Evolutionary conservation across 2,888 invertebrate species (phyloP), one percentile per base, ranked within the genome.

Genomic region (Melanargia galathea): DNA sequence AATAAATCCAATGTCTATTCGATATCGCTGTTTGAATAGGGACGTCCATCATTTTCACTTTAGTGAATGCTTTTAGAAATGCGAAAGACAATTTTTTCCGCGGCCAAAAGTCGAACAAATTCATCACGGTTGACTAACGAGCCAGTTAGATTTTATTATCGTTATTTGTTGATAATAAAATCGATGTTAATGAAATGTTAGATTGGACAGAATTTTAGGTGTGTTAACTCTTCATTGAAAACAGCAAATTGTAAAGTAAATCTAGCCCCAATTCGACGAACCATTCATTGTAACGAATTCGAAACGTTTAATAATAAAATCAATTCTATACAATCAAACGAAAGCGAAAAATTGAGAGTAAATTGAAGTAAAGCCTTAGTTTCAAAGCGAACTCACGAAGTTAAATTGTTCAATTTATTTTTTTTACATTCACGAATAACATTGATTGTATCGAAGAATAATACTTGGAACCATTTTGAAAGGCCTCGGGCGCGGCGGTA

Each of bases 11-110:
- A 40, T 18, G 55, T 60, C 59, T 48, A 51, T 64, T 33, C 43
- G 62, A 64, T 60, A 66, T 62, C 51, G 33, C 48, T 16, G 24
- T 68, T 61, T 67, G 68, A 71, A 70, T 70, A 63, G 67, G 62
- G 66, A 59, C 65, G 70, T 73, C 71, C 62, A 74, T 73, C 73
- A 73, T 68, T 73, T 68, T 70, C 69, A 63, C 68, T 65, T 66
- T 60, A 65, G 61, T 56, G 66, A 68, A 67, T 63, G 67, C 64
- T 59, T 66, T 65, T 69, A 59, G 51, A 63, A 71, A 68, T 67
- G 65, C 51, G 64, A 69, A 66, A 70, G 70, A 71, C 62, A 68
- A 67, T 70, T 69, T 71, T 64, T n/a, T 68, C 64, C 48, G 45
- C 54, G 58, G 64, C 62, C 63, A 62, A 62, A 66, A 68, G 66